A percentile compares a stretch with the other conserved stretches of the same genome.
Conservation (phyloP, 2,797 vertebrate genomes). For the Thripadectes ignobilis region DNA sequence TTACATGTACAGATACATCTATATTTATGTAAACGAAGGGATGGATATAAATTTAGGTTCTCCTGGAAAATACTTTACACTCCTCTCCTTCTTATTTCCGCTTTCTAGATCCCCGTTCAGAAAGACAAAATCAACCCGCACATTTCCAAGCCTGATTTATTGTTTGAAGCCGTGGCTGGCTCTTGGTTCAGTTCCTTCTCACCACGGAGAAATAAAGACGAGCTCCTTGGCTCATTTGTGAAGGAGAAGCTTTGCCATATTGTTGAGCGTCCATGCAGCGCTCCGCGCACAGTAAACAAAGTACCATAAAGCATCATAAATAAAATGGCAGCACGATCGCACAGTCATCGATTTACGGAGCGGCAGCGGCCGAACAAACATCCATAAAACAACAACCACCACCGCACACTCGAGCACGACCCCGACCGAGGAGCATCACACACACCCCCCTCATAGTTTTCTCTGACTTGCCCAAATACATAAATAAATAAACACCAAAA, state of each 20-base stretch:
- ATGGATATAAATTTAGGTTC: not conserved
- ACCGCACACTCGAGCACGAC: not conserved
- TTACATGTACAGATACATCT: not conserved
- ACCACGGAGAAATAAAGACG: not conserved
- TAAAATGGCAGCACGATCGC: conserved; percentile 75
- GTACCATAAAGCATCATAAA: conserved; percentile 72
- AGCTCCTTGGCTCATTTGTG: not conserved
- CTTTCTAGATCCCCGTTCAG: not conserved
- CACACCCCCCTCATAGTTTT: not conserved
- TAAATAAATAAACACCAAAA: conserved; percentile 10
- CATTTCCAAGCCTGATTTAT: conserved; percentile 21
- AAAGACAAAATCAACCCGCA: not conserved
- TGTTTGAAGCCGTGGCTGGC: not conserved
- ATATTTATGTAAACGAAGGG: not conserved
- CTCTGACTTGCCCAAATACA: not conserved
- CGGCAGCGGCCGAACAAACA: conserved; percentile 49
- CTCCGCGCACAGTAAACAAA: conserved; percentile 61
- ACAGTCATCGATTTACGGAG: conserved; percentile 65
- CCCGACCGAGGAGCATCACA: not conserved
- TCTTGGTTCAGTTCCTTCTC: conserved; percentile 3
- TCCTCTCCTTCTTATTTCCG: not conserved
- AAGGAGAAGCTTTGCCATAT: not conserved
- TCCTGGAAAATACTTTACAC: not conserved
- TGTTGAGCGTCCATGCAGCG: not conserved
- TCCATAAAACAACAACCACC: conserved; percentile 25